Conservation (phyloP, 2,113 vertebrate genomes). For the Amphilophus citrinellus region DNA sequence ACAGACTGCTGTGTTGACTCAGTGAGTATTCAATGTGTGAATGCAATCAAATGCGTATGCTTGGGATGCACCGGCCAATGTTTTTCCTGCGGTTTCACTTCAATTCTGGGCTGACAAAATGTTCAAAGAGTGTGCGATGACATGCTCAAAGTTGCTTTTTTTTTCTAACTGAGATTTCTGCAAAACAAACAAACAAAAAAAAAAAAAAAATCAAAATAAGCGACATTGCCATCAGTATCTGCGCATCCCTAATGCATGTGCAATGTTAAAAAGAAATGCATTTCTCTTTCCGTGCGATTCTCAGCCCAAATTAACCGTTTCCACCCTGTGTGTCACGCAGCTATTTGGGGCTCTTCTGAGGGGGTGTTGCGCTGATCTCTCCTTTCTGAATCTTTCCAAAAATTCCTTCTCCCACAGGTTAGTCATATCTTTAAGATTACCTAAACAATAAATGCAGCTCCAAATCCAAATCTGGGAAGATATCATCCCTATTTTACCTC, state of each 20-base stretch:
- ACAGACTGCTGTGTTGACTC: conserved; percentile 90
- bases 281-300: neutral
- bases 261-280: neutral
- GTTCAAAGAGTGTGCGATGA: neutral
- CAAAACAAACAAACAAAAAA: neutral
- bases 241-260: conserved; percentile 1
- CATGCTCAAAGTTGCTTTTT: neutral
- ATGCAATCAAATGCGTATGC: conserved; percentile 3
- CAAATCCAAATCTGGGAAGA: conserved; percentile 30
- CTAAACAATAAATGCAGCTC: conserved; percentile 24
- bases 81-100: neutral
- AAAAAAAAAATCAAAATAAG: neutral
- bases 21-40: conserved; percentile 76
- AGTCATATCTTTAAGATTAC: conserved; percentile 59
- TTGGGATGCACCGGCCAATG: neutral
- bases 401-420: conserved; percentile 90
- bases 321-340: conserved; percentile 75
- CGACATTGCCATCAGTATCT: neutral
- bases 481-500: conserved; percentile 15
- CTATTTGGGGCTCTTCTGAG: conserved; percentile 88
- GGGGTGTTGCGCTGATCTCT: conserved; percentile 89
- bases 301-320: conserved; percentile 57
- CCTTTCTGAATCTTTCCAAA: conserved; percentile 89
- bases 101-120: neutral
- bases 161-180: neutral